These are phyloP conservation scores for Corythaeola cristata DNA, from an alignment of 2,113 vertebrate genomes.

Conservation along the genomic window DNA sequence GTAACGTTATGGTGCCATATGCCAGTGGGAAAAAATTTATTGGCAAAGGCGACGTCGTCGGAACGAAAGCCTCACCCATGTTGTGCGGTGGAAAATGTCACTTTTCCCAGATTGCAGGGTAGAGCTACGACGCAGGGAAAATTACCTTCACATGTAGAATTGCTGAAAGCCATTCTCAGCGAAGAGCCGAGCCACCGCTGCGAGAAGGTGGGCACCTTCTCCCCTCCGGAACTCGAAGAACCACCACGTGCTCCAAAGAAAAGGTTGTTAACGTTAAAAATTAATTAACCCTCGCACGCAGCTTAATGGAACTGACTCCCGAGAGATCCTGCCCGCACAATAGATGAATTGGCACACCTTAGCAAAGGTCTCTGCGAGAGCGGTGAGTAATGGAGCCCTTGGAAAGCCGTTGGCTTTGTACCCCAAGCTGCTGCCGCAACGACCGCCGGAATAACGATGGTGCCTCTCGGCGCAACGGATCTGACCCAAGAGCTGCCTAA, in stretches of 20 bases:
- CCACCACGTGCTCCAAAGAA: not conserved
- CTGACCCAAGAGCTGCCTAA: not conserved
- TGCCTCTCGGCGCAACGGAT: not conserved
- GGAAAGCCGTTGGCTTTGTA: not conserved
- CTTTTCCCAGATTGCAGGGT: slow-evolving; percentile 57
- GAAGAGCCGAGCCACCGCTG: not conserved
- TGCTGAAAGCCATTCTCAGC: not conserved
- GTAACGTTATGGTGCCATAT: slow-evolving; percentile 37
- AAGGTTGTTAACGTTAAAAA: slow-evolving; percentile 47
- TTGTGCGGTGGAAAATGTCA: slow-evolving; percentile 63
- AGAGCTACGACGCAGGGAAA: slow-evolving; percentile 19
- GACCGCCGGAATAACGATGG: rapidly evolving
- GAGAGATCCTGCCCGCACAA: not conserved
- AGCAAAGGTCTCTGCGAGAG: not conserved
- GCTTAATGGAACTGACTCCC: not conserved
- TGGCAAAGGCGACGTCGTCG: slow-evolving; percentile 45
- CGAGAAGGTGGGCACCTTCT: not conserved
- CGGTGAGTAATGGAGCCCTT: not conserved
- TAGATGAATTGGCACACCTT: not conserved
- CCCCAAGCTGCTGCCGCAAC: not conserved
- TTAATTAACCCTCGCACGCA: slow-evolving; percentile 22
- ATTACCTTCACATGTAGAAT: not conserved
- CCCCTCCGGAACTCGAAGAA: not conserved
- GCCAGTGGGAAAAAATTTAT: slow-evolving; percentile 15
- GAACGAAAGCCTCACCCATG: slow-evolving; percentile 14